Conservation (phyloP, 2,797 vertebrate genomes). For the Syngnathus rostellatus region DNA sequence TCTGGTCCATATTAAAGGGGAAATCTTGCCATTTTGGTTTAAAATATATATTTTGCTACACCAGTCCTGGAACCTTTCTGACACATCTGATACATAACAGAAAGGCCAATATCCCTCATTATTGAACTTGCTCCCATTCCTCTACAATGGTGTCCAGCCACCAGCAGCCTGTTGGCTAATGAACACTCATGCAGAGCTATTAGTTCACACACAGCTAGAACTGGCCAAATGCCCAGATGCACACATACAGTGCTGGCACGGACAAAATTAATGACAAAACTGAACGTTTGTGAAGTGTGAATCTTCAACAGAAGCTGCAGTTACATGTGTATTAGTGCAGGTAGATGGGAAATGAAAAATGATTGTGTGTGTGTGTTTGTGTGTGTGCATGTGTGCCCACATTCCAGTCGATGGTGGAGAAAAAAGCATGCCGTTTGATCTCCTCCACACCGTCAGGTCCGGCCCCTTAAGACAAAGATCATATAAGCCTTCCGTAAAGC, state of each 20-base stretch:
- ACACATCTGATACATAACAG: conserved; percentile 6
- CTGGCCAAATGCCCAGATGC: conserved; percentile 53
- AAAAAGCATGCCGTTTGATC: conserved; percentile 95
- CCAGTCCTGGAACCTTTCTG: not conserved
- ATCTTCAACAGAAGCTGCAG: conserved; percentile 57
- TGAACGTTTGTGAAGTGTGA: conserved; percentile 64
- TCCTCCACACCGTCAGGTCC: conserved; percentile 95
- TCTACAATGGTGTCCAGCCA: conserved; percentile 45
- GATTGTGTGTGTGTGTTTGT: conserved; percentile 20
- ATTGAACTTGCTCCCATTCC: conserved; percentile 53
- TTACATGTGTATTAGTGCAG: conserved; percentile 27
- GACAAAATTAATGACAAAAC: conserved; percentile 52
- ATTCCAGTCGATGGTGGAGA: conserved; percentile 98
- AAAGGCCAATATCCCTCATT: conserved; percentile 38
- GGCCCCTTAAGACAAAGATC: conserved; percentile 73
- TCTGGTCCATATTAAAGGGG: not conserved
- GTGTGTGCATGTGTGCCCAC: conserved; percentile 67
- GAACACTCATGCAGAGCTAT: conserved; percentile 61
- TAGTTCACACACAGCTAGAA: conserved; percentile 61
- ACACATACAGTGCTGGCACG: conserved; percentile 33
- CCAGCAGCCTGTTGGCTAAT: conserved; percentile 59
- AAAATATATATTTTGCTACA: not conserved
- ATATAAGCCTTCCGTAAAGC: conserved; percentile 32
- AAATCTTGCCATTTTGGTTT: not conserved
- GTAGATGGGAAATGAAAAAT: conserved; percentile 18